These are phyloP conservation scores for Platysteira castanea DNA, from an alignment of 2,113 vertebrate species.

Conservation along the genomic window DNA sequence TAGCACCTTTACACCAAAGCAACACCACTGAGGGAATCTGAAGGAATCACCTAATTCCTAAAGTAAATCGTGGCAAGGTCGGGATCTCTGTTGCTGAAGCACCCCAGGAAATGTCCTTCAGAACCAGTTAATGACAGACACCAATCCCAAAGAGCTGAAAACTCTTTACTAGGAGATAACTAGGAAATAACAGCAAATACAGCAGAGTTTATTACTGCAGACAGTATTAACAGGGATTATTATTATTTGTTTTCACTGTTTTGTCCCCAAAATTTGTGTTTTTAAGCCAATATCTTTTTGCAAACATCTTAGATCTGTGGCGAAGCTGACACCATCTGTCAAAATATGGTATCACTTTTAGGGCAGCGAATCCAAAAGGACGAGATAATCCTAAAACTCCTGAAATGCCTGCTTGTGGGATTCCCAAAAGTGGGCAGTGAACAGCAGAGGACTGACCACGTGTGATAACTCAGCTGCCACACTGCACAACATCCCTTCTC, in stretches of 20 bases:
- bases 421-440: not conserved
- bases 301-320: not conserved
- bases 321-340: not conserved
- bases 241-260: not conserved
- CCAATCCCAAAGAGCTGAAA: not conserved
- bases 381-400: not conserved
- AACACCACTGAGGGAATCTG: not conserved
- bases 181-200: not conserved
- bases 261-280: not conserved
- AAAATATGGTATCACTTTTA: not conserved
- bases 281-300: not conserved
- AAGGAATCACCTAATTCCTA: not conserved
- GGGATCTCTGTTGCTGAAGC: not conserved
- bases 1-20: not conserved
- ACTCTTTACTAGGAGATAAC: not conserved
- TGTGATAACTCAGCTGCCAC: not conserved
- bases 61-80: not conserved
- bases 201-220: not conserved
- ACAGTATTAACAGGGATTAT: not conserved
- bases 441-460: not conserved
- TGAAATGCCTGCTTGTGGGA: not conserved
- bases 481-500: rapidly evolving
- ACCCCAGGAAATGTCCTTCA: not conserved
- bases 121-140: not conserved
- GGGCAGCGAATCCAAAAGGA: not conserved